Conservation (phyloP, 1,140 invertebrate species). For the Drosophila kohkoa region DNA sequence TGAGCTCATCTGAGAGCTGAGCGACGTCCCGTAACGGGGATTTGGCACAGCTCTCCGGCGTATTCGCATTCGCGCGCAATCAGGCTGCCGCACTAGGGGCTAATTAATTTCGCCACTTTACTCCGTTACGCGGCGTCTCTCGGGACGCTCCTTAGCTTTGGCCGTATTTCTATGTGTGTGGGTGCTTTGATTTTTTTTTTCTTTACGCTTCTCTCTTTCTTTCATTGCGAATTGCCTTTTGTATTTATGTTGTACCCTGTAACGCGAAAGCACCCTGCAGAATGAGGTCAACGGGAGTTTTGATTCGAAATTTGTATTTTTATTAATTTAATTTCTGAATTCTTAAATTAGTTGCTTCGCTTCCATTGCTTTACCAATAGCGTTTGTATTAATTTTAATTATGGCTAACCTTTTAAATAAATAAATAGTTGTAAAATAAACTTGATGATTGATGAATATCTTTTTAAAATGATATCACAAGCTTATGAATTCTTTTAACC, state of each 20-base stretch:
- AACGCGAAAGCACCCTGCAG: background rate
- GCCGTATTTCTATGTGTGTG: slow-evolving; percentile 45
- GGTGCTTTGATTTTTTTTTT: slow-evolving; percentile 49
- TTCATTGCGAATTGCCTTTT: slow-evolving; percentile 8
- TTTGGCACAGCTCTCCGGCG: slow-evolving; percentile 49
- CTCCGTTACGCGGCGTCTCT: slow-evolving; percentile 63
- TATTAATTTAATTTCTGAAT: no score
- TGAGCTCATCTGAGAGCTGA: slow-evolving; percentile 1
- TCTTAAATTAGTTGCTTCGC: no score
- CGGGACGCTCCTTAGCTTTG: slow-evolving; percentile 50
- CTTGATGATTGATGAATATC: no score
- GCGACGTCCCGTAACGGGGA: slow-evolving; percentile 6
- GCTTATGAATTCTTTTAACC: no score
- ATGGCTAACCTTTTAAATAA: no score
- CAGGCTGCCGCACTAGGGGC: slow-evolving; percentile 80
- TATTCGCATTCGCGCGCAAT: slow-evolving; percentile 59
- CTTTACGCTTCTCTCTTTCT: slow-evolving; percentile 30
- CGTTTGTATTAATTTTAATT: no score
- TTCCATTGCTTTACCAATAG: no score
- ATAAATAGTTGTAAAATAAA: no score
- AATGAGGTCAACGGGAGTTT: background rate
- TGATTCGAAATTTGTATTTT: background rate
- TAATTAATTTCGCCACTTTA: slow-evolving; percentile 83
- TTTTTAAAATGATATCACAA: no score
- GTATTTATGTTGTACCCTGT: slow-evolving; percentile 5